A percentile compares a stretch with the other conserved stretches of the same genome.
phyloP scores from a whole-genome alignment of 2,113 vertebrate species.

The Crocuta crocuta region DNA sequence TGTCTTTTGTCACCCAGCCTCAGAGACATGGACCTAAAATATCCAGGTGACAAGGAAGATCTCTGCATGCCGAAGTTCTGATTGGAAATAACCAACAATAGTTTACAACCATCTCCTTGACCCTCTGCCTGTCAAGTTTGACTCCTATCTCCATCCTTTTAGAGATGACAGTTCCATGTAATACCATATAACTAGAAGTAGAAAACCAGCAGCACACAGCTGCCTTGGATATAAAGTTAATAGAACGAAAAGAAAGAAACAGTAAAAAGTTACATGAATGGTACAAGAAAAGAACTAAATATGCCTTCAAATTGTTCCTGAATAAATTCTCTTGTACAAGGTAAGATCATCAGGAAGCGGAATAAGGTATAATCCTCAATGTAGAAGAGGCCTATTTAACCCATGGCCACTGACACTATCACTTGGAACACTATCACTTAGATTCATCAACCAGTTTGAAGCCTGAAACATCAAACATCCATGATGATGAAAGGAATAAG shows the following conservation, averaged over 20 bases:
- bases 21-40: background rate
- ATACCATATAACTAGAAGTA: background rate
- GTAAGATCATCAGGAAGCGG: background rate
- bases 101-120: background rate
- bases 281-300: background rate
- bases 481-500: background rate
- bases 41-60: background rate
- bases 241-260: background rate
- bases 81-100: background rate
- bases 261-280: background rate
- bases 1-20: background rate
- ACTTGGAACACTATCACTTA: background rate
- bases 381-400: background rate
- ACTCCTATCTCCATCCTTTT: background rate
- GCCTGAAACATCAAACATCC: constrained; percentile 4
- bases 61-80: background rate
- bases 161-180: background rate
- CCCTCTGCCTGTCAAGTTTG: background rate
- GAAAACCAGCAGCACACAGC: background rate
- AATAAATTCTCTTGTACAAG: background rate
- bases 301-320: background rate
- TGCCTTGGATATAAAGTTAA: background rate
- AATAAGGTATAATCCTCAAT: background rate
- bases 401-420: background rate
- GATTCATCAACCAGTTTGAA: background rate